Base-by-base conservation (phyloP, 2,113 vertebrate species). In the Hemibagrus wyckioides region DNA sequence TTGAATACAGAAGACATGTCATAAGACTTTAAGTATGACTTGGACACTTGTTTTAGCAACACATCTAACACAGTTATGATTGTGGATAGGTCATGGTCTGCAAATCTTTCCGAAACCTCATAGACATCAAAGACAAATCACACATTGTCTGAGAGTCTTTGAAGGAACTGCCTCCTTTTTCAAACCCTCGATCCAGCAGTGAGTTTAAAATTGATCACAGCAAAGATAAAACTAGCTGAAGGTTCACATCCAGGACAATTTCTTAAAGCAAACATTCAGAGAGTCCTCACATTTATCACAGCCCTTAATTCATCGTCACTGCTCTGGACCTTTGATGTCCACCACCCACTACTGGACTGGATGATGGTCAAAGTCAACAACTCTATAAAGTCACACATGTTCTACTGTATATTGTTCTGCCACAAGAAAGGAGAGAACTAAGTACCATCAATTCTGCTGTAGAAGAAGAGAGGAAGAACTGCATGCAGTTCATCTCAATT, bases 271-370 rank as follows among this genome's bases (percentile, higher is more conserved):
- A 61, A 77, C 44, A 77, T 57, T 82, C 50, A 41, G 48, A 21
- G n/a, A 75, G 19, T 44, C 59, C 57, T 76, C 50, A 79, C 83
- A 83, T 83, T 87, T 81, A 76, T 87, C 80, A 82, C 67, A 79
- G 59, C 79, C 82, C 50, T 85, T 87, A 76, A 79, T 82, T 63
- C 23, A 77, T 59, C 63, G 25, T 82, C 65, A 81, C 28, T 30
- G 33, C 82, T 81, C 59, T 48, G 57, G 25, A 77, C 4, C 65
- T 87, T 67, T 83, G 84, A 90, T 83, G 69, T 88, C 41, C 75
- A 56, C 82, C 83, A 87, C 83, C 83, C 86, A 82, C 86, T 48
- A 80, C 65, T 77, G 83, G 56, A 73, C 57, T 83, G 80, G 83
- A 83, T 39, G 36, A 9, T 33, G 25, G 80, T 59, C 69, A 71